Percentiles rank a stretch among this genome's conserved stretches.
Conservation (phyloP, 2,888 invertebrate genomes). For the Tupiocoris notatus region DNA sequence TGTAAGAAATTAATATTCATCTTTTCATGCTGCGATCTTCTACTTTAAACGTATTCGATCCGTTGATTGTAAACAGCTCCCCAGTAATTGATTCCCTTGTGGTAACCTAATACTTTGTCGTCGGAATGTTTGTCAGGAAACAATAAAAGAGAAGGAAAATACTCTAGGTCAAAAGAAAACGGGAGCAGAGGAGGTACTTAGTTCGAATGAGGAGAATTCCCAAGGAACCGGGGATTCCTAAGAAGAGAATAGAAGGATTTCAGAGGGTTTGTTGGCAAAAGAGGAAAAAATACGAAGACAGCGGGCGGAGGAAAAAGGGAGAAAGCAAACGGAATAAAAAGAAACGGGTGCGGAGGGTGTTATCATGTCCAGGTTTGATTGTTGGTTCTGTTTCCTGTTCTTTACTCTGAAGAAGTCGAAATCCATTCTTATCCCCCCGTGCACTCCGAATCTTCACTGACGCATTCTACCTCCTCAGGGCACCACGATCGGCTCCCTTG, state of each 20-base stretch:
- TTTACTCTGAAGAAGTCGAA: constrained; percentile 10
- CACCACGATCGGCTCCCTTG: constrained; percentile 5
- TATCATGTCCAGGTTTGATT: constrained; percentile 32
- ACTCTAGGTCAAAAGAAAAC: background rate
- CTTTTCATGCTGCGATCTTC: too few species aligned
- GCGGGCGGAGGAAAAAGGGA: background rate
- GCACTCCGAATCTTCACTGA: background rate
- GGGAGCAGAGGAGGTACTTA: background rate
- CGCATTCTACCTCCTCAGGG: background rate
- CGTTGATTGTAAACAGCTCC: too few species aligned
- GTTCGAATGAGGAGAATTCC: background rate
- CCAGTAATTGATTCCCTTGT: background rate
- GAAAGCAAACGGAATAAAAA: background rate
- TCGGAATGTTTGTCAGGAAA: background rate
- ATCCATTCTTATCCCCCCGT: constrained; percentile 8
- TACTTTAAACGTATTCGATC: too few species aligned
- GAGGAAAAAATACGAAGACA: constrained; percentile 11
- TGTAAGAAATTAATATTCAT: too few species aligned
- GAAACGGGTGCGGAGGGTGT: background rate
- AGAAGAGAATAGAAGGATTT: background rate
- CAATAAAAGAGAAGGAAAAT: background rate
- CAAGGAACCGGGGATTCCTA: background rate
- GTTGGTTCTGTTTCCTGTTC: constrained; percentile 26
- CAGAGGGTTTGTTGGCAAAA: background rate
- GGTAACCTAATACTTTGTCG: background rate